Evolutionary conservation across 2,797 vertebrate genomes (phyloP).

Genomic region (Coendou prehensilis): DNA sequence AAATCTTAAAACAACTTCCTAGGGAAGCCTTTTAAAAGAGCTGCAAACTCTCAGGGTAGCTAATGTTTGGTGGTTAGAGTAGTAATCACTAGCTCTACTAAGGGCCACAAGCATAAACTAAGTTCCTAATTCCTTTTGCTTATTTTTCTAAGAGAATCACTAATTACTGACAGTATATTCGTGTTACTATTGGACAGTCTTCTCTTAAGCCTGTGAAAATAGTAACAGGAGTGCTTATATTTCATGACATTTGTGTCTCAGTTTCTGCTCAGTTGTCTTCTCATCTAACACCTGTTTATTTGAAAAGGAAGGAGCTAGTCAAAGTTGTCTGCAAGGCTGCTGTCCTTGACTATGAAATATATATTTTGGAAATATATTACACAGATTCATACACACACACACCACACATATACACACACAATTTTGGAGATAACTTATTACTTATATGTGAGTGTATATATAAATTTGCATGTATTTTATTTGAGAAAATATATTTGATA

Average conservation of each 20-base stretch:
- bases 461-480: conserved; percentile 2
- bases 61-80: background rate
- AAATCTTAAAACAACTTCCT: background rate
- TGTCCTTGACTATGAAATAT: background rate
- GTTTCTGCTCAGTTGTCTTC: background rate
- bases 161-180: conserved; percentile 17
- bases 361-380: background rate
- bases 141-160: conserved; percentile 59
- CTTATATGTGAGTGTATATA: background rate
- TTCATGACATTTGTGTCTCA: background rate
- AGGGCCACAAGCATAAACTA: conserved; percentile 53
- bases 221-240: background rate
- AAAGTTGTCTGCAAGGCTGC: background rate
- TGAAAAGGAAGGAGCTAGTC: background rate
- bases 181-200: background rate
- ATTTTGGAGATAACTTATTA: background rate
- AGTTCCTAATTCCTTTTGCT: conserved; percentile 13
- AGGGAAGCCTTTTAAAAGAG: conserved; percentile 15
- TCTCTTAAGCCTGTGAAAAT: background rate
- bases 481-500: background rate
- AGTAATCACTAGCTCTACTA: conserved; percentile 58
- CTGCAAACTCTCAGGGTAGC: conserved; percentile 8
- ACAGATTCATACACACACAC: background rate
- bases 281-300: background rate
- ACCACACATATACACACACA: background rate